A percentile compares a stretch with the other conserved stretches of the same genome.
Evolutionary conservation across 2,113 vertebrate species (phyloP).

Genomic region (Pelodiscus sinensis): DNA sequence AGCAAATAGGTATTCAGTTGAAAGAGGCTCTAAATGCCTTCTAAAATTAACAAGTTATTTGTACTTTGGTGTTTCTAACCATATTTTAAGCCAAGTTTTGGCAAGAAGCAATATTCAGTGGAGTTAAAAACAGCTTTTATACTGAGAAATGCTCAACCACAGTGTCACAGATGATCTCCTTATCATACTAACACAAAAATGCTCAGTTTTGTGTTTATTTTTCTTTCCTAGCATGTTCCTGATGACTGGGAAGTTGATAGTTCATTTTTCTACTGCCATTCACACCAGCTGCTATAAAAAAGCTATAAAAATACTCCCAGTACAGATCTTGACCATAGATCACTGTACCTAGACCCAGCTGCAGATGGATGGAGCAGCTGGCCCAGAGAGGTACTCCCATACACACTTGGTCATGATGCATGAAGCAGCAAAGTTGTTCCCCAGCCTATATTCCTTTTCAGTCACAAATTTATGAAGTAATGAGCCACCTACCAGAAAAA

Average conservation of each 20-base stretch:
- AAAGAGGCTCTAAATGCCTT: slow-evolving; percentile 36
- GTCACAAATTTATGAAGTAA: slow-evolving; percentile 79
- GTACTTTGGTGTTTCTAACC: neutral
- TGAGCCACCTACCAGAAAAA: slow-evolving; percentile 72
- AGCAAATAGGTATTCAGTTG: slow-evolving; percentile 32
- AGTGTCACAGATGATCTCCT: neutral
- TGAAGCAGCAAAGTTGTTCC: slow-evolving; percentile 70
- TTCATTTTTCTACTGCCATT: slow-evolving; percentile 76
- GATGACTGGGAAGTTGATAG: slow-evolving; percentile 61
- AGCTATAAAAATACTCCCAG: slow-evolving; percentile 74
- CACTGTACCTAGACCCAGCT: slow-evolving; percentile 77
- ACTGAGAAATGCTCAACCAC: slow-evolving; percentile 26
- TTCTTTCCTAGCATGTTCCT: slow-evolving; percentile 65
- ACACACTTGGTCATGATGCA: slow-evolving; percentile 61
- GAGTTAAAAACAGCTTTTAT: slow-evolving; percentile 52
- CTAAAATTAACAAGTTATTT: slow-evolving; percentile 36
- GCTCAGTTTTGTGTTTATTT: slow-evolving; percentile 58
- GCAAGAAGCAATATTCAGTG: slow-evolving; percentile 40
- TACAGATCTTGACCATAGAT: slow-evolving; percentile 76
- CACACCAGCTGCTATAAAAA: slow-evolving; percentile 78
- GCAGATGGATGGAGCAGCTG: slow-evolving; percentile 83
- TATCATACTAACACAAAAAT: slow-evolving; percentile 32
- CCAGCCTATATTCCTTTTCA: slow-evolving; percentile 69
- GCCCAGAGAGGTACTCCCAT: slow-evolving; percentile 75
- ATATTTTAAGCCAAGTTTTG: slow-evolving; percentile 47